Base-by-base conservation (phyloP, 2,888 invertebrate species). In the Augochlorella aurata region DNA sequence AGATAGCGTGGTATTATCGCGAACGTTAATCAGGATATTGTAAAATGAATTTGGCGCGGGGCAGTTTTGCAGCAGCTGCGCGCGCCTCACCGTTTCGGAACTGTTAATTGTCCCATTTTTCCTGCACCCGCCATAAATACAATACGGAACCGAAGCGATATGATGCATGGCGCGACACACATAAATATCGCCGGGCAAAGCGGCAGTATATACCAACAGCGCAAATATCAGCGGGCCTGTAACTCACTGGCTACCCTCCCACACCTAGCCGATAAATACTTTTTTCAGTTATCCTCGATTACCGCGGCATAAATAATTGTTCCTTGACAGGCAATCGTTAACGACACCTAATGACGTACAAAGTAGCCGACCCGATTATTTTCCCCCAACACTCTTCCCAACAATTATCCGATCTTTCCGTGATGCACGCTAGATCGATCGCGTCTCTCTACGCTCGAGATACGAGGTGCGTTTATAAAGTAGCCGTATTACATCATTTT, bases 251-350 rank as follows among this genome's bases (percentile, higher is more conserved):
- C 18, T 10, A 54, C 21, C 38, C 8, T 61, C 38, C 58, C 44
- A 29, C 10, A 12, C 12, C 44, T 38, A 50, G 54, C 77, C 44
- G 76, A 76, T 85, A 79, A 87, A 85, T 67, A 74, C 71, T 52
- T 81, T 74, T 85, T 88, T 81, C 77, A 78, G 78, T 79, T 82
- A 76, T 52, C 78, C 78, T 21, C 74, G 81, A 82, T 82, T 79
- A 74, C 81, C 47, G n/a, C 50, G 52, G 54, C 72, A 79, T 83
- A 87, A 88, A 88, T 88, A 88, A 88, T 88, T 87, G 83, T 79
- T 73, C 66, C 72, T 58, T 58, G 85, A 81, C 83, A 66, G 79
- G 76, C 81, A 58, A 79, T 85, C 86, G 80, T 85, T 87, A 85
- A 79, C 78, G 63, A 76, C 70, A 82, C 79, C 80, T 87, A 82